These are phyloP conservation scores for Anabacerthia variegaticeps DNA, from an alignment of 2,797 vertebrate species.

Conservation along the genomic window DNA sequence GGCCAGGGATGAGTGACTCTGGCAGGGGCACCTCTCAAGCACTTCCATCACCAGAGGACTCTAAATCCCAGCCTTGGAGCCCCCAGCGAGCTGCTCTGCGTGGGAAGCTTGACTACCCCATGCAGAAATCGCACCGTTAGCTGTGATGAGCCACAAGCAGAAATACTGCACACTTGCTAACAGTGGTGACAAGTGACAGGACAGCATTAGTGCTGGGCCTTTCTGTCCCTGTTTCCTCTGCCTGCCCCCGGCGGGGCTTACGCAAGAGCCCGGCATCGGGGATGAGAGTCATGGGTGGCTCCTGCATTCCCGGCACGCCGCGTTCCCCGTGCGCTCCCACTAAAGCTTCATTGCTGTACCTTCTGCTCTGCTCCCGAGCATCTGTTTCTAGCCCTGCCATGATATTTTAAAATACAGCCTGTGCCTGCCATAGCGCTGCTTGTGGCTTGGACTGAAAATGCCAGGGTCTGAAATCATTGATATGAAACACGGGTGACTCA, in stretches of 20 bases:
- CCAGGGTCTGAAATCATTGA: slow-evolving; percentile 49
- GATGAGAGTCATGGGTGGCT: background rate
- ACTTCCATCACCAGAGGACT: background rate
- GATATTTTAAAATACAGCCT: background rate
- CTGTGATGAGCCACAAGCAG: background rate
- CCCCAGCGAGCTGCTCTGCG: background rate
- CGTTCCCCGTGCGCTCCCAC: background rate
- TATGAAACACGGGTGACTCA: slow-evolving; percentile 58
- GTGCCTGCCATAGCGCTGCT: slow-evolving; percentile 15
- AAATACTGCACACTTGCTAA: rapidly evolving
- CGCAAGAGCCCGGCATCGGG: rapidly evolving
- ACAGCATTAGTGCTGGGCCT: background rate
- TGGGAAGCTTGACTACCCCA: rapidly evolving
- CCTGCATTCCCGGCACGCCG: background rate
- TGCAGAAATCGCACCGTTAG: background rate
- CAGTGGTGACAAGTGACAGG: background rate
- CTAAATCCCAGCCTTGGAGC: background rate
- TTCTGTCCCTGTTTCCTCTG: rapidly evolving
- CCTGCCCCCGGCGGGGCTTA: background rate
- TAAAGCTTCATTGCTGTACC: background rate
- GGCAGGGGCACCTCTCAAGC: background rate
- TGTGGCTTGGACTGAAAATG: slow-evolving; percentile 41
- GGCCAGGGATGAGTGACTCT: background rate
- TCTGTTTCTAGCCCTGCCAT: background rate
- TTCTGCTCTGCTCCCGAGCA: slow-evolving; percentile 45